Conservation (phyloP, 2,113 vertebrate species). For the Nesoenas mayeri region DNA sequence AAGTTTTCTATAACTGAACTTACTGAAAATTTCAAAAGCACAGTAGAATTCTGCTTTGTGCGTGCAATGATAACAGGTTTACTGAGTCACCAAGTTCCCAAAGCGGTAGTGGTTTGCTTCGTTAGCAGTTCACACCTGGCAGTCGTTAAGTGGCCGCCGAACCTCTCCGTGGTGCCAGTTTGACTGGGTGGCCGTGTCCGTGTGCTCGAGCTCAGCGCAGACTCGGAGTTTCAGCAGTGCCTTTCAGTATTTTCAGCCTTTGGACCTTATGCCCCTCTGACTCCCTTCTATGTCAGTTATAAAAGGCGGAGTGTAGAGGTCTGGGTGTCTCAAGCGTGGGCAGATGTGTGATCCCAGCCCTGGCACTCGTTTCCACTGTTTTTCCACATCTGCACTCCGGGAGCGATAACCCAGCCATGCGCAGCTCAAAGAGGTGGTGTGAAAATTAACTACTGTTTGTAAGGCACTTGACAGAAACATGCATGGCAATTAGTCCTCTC, state of each 20-base stretch:
- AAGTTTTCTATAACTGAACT: background rate
- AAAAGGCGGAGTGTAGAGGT: background rate
- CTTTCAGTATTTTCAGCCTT: background rate
- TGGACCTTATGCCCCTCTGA: accelerated
- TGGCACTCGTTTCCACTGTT: background rate
- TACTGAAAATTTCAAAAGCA: background rate
- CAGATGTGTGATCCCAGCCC: background rate
- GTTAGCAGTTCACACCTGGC: background rate
- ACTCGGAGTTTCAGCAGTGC: background rate
- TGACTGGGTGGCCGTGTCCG: background rate
- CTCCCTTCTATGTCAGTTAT: background rate
- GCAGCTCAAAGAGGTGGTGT: background rate
- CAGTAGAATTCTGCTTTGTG: background rate
- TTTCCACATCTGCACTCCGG: background rate
- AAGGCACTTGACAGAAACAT: background rate
- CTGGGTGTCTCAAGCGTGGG: background rate
- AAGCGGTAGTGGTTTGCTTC: background rate
- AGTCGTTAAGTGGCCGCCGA: background rate
- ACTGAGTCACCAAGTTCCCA: background rate
- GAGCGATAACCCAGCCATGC: background rate
- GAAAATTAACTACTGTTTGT: background rate
- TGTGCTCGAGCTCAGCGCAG: background rate
- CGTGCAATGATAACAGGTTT: accelerated
- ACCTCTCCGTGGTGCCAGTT: background rate
- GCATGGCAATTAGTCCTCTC: background rate